phyloP scores from a whole-genome alignment of 2,113 vertebrate genomes.

The Nibea coibor region DNA sequence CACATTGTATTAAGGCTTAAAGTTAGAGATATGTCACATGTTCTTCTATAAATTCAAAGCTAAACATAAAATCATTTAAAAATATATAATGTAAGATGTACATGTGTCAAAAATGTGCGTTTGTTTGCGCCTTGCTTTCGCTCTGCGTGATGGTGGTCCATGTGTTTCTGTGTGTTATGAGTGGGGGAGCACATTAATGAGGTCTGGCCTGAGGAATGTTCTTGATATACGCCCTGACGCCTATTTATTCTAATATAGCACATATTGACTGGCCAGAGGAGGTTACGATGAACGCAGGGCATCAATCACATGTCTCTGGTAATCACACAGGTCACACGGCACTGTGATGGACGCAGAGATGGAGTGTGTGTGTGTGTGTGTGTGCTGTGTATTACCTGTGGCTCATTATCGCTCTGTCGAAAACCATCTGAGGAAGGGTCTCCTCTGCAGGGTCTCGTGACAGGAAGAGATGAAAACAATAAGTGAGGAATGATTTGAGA shows the following conservation, averaged over 20 bases:
- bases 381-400: constrained; percentile 39
- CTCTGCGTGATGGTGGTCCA: background rate
- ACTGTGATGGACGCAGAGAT: background rate
- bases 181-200: constrained; percentile 25
- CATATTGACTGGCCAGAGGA: constrained; percentile 34
- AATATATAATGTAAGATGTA: too few species aligned
- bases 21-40: too few species aligned
- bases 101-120: too few species aligned
- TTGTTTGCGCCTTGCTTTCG: background rate
- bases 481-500: constrained; percentile 34
- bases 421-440: constrained; percentile 17
- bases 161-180: constrained; percentile 2
- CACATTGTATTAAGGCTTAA: too few species aligned
- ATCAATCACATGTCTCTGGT: constrained; percentile 44
- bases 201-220: constrained; percentile 42
- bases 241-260: constrained; percentile 56
- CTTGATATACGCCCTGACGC: constrained; percentile 29
- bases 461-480: constrained; percentile 49
- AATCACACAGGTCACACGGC: constrained; percentile 38
- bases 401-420: constrained; percentile 52
- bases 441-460: constrained; percentile 30
- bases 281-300: constrained; percentile 41
- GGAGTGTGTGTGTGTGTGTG: constrained; percentile 21
- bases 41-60: too few species aligned
- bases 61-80: too few species aligned